Base-by-base conservation (phyloP, 2,113 vertebrate species). In the Hucho hucho region DNA sequence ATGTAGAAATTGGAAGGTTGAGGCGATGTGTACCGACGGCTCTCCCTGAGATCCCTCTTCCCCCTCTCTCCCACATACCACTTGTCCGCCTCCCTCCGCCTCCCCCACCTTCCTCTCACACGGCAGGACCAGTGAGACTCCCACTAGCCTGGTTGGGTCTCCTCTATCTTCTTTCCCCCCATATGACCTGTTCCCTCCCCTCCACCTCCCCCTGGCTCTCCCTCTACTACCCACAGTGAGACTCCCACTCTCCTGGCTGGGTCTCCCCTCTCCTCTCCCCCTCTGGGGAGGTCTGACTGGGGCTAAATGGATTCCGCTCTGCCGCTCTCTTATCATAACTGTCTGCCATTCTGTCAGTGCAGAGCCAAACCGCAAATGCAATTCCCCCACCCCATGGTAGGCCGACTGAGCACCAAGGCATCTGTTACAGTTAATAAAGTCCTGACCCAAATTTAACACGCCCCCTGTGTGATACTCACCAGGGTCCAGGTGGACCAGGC, bases 371-470 rank as follows among this genome's bases (percentile, higher is more conserved):
- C 77, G 72, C 81, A 91, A 87, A 91, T 89, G 81, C 88, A 90
- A 85, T 90, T 89, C 84, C 80, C 76, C 72, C 79, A 84, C 87
- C 83, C 77, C 64, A 66, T 72, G 88, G 79, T 73, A 75, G 72
- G 75, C 75, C 66, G 24, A 83, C 86, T 53, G 16, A 53, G 4
- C 49, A 53, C 49, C 74, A 67, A 85, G 76, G 78, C 86, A 86
- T 87, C 82, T 90, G 88, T 90, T 90, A 86, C 83, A 88, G 82
- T 88, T 90, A 81, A 90, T 87, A 88, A 90, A 86, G 80, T 87
- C 85, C 83, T 91, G 84, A 90, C 86, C 85, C 84, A 90, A 86
- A 90, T 90, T 86, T 87, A 5, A 53, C 12, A 18, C 49, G 13
- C 3, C 12, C 49, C 49, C 49, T 53, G 13, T 53, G 49, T 53